Conservation (phyloP, 2,888 invertebrate species). For the Sphinx pinastri region DNA sequence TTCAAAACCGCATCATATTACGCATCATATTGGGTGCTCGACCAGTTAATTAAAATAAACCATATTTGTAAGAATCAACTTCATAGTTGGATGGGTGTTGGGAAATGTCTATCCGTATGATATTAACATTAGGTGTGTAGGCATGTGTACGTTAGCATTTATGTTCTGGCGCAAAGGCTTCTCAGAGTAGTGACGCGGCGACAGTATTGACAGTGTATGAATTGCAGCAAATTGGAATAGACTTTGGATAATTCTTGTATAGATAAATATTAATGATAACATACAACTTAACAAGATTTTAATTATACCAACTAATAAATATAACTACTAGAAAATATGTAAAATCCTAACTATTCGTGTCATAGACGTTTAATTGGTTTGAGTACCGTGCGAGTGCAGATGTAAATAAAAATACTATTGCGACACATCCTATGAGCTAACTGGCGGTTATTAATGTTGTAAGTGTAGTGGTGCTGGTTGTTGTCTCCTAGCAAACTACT, state of each 20-base stretch:
- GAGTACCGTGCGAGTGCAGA: too few species aligned
- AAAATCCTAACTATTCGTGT: too few species aligned
- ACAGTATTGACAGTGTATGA: neutral
- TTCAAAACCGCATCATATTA: conserved; percentile 5
- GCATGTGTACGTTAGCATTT: neutral
- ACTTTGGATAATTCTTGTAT: too few species aligned
- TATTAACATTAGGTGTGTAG: neutral
- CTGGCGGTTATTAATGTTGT: conserved; percentile 7
- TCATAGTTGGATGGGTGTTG: conserved; percentile 15
- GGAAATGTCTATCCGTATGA: neutral
- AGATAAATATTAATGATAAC: too few species aligned
- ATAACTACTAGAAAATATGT: too few species aligned
- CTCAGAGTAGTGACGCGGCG: neutral
- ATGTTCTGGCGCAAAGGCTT: conserved; percentile 2
- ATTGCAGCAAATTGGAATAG: too few species aligned
- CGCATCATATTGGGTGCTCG: neutral
- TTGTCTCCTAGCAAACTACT: conserved; percentile 20
- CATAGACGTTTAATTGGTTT: too few species aligned
- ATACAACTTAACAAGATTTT: too few species aligned
- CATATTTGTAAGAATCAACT: conserved; percentile 16
- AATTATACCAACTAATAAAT: too few species aligned
- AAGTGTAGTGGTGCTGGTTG: neutral
- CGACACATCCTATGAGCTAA: neutral
- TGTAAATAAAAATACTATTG: neutral
- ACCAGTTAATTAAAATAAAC: conserved; percentile 20